phyloP scores from a whole-genome alignment of 2,888 invertebrate species.

The Stenurella melanura region DNA sequence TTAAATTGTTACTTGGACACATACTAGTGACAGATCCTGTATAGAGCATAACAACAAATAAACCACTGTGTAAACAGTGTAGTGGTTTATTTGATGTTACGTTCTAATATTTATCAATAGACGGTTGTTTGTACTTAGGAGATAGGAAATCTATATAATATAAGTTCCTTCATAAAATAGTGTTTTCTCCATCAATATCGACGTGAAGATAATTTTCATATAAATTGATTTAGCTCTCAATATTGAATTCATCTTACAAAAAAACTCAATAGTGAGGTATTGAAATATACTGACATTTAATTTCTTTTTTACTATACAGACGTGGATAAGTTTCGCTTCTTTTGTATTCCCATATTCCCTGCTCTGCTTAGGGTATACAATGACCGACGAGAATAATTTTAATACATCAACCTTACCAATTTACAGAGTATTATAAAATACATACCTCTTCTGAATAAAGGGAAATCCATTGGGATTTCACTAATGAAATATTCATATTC shows the following conservation, averaged over 20 bases:
- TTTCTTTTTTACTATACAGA: background rate
- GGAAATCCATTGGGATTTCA: slow-evolving; percentile 1
- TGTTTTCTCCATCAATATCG: background rate
- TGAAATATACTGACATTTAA: slow-evolving; percentile 4
- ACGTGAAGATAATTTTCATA: background rate
- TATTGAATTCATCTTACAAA: background rate
- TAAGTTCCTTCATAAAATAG: background rate
- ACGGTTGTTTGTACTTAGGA: background rate
- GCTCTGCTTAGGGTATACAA: slow-evolving; percentile 1
- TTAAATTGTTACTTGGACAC: too few species aligned
- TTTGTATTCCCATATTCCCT: background rate
- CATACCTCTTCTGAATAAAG: background rate
- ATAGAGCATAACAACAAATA: too few species aligned
- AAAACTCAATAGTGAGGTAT: background rate
- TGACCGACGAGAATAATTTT: slow-evolving; percentile 3
- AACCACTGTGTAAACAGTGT: too few species aligned
- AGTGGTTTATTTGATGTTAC: too few species aligned
- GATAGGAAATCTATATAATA: background rate
- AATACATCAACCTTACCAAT: background rate
- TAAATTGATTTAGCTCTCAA: background rate
- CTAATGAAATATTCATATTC: background rate
- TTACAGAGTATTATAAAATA: background rate
- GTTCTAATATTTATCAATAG: too few species aligned
- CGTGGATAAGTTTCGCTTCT: background rate
- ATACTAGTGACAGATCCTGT: too few species aligned